These are phyloP conservation scores for Mystacornis crossleyi DNA, from an alignment of 2,113 vertebrate genomes.

Conservation along the genomic window DNA sequence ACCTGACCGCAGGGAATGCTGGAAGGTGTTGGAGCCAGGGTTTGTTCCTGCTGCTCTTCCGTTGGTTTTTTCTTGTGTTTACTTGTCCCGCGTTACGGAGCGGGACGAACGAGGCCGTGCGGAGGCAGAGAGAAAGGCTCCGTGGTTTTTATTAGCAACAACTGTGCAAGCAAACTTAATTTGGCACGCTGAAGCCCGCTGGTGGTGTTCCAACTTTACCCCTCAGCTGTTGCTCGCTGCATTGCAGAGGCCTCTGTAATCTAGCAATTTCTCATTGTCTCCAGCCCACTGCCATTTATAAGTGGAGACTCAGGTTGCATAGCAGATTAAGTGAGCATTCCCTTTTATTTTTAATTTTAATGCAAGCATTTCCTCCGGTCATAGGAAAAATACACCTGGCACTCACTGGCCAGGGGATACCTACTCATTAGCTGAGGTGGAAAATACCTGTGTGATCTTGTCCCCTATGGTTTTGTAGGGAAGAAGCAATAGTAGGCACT, in stretches of 20 bases:
- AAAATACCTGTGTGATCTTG: slow-evolving; percentile 8
- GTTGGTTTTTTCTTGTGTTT: neutral
- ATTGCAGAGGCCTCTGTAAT: slow-evolving; percentile 23
- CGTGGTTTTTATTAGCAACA: slow-evolving; percentile 57
- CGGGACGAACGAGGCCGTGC: neutral
- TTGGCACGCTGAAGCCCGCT: neutral
- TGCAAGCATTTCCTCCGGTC: neutral
- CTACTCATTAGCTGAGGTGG: neutral
- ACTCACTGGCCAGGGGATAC: neutral
- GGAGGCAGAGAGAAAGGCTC: neutral
- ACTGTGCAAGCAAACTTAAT: slow-evolving; percentile 53
- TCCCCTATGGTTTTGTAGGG: neutral
- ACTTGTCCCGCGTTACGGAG: neutral
- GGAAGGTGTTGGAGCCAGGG: neutral
- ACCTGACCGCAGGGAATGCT: neutral
- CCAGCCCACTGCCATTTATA: slow-evolving; percentile 36
- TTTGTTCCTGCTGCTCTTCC: neutral
- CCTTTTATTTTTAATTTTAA: slow-evolving; percentile 48
- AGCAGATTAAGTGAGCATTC: slow-evolving; percentile 10
- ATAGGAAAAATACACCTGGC: neutral
- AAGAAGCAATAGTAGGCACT: neutral
- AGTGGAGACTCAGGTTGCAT: neutral
- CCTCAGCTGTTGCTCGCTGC: slow-evolving; percentile 57
- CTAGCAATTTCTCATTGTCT: slow-evolving; percentile 54
- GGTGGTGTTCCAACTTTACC: slow-evolving; percentile 54